Percentiles rank a stretch among this genome's conserved stretches.
phyloP scores from a whole-genome alignment of 2,113 vertebrate genomes.

The Fulica atra region DNA sequence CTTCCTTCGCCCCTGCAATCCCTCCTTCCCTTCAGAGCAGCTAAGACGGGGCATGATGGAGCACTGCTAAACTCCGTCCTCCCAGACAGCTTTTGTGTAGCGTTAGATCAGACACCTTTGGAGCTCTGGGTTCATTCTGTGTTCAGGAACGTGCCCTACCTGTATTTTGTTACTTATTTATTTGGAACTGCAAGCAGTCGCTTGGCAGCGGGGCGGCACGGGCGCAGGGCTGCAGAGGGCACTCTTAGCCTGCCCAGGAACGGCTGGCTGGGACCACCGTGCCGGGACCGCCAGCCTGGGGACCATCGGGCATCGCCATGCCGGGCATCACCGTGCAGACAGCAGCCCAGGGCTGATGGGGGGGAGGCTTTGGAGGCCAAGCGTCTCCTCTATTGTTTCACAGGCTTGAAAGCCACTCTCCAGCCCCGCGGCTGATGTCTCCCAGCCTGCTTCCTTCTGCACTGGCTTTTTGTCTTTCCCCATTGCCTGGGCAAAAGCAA shows the following conservation, averaged over 20 bases:
- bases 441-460: neutral
- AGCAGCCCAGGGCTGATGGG: neutral
- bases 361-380: neutral
- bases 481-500: neutral
- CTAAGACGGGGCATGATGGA: neutral
- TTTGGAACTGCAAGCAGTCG: neutral
- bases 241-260: constrained; percentile 64
- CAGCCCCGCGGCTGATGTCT: neutral
- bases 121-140: neutral
- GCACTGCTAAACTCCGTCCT: neutral
- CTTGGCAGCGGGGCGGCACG: neutral
- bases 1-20: neutral
- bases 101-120: neutral
- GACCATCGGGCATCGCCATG: neutral
- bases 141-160: neutral
- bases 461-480: neutral
- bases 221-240: constrained; percentile 70
- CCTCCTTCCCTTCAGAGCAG: neutral
- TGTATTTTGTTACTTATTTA: neutral
- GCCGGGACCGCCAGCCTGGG: neutral
- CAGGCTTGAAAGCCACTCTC: neutral
- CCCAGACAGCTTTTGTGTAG: neutral
- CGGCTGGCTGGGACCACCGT: neutral
- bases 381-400: neutral
- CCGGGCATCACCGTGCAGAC: neutral